phyloP scores from a whole-genome alignment of 2,113 vertebrate genomes.

The Diadophis punctatus region DNA sequence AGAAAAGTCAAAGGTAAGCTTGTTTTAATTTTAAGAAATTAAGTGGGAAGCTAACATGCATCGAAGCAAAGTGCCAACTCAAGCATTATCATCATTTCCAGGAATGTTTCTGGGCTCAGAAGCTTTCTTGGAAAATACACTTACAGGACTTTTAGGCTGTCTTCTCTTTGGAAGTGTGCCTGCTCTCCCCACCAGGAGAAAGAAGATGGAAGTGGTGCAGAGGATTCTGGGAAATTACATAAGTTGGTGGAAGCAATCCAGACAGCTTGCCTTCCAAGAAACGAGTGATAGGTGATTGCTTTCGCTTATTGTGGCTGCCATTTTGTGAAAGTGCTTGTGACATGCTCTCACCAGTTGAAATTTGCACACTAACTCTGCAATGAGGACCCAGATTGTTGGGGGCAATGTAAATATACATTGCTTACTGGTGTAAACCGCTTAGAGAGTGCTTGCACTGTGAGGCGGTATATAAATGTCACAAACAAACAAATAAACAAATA shows the following conservation, averaged over 20 bases:
- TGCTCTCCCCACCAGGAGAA: neutral
- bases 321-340: neutral
- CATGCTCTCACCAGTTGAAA: neutral
- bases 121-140: neutral
- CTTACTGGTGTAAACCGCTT: too few relatives aligned
- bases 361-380: neutral
- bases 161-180: neutral
- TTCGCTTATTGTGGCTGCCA: neutral
- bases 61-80: neutral
- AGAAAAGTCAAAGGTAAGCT: neutral
- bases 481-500: too few relatives aligned
- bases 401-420: too few relatives aligned
- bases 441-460: too few relatives aligned
- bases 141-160: neutral
- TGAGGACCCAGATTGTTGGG: too few relatives aligned
- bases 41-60: neutral
- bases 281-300: neutral
- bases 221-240: neutral
- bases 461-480: too few relatives aligned
- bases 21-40: neutral
- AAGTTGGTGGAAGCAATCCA: neutral
- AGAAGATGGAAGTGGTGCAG: neutral
- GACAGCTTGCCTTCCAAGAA: neutral
- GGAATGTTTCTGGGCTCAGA: neutral
- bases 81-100: neutral